phyloP scores from a whole-genome alignment of 1,140 invertebrate genomes.

The Alviniconcha marisindica region DNA sequence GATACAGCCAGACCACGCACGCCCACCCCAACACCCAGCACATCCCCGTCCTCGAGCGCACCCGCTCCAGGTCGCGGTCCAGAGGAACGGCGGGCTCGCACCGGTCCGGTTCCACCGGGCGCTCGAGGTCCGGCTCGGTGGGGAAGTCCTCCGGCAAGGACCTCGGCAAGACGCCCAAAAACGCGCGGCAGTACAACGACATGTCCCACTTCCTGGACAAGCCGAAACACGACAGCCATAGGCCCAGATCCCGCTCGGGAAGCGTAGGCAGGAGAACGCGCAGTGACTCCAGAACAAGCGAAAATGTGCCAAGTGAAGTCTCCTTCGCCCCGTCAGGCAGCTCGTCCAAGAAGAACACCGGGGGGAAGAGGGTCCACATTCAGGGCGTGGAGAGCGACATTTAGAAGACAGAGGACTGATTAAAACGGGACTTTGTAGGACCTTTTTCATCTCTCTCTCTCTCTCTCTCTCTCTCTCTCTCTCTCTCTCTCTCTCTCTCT shows the following conservation, averaged over 20 bases:
- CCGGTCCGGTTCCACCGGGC: conserved; percentile 20
- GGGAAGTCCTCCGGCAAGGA: conserved; percentile 23
- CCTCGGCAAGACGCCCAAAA: not conserved
- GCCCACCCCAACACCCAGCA: conserved; percentile 34
- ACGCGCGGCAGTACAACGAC: conserved; percentile 13
- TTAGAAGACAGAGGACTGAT: not conserved
- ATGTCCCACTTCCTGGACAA: conserved; percentile 31
- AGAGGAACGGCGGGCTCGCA: not conserved
- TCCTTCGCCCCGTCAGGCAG: conserved; percentile 11
- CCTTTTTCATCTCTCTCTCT: too few relatives aligned
- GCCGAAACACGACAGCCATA: not conserved
- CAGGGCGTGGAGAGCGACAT: conserved; percentile 33
- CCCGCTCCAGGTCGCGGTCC: conserved; percentile 24
- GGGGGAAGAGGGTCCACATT: conserved; percentile 28
- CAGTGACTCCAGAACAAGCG: conserved; percentile 28
- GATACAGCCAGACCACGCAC: not conserved
- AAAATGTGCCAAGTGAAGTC: conserved; percentile 11
- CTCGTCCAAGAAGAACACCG: conserved; percentile 36
- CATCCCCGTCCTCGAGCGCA: conserved; percentile 20
- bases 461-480: too few relatives aligned
- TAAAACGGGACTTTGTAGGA: too few relatives aligned
- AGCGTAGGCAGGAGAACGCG: conserved; percentile 8
- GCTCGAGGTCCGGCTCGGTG: not conserved
- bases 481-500: too few relatives aligned
- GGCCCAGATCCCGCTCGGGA: conserved; percentile 20